phyloP scores from a whole-genome alignment of 2,797 vertebrate species.

The Serranus cabrilla region DNA sequence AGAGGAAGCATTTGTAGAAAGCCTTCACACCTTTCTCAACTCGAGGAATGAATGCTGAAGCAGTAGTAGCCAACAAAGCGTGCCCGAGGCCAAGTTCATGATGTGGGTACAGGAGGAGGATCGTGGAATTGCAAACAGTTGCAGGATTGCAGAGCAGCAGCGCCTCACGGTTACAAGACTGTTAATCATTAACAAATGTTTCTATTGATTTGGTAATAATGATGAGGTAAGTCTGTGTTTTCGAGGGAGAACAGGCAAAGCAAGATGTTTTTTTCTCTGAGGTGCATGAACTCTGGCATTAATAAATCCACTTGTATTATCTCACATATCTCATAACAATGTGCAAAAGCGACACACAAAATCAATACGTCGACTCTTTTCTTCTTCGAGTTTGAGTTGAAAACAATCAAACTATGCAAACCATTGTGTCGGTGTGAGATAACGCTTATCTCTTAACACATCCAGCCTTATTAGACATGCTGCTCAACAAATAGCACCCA shows the following conservation, averaged over 20 bases:
- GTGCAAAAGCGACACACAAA: conserved; percentile 11
- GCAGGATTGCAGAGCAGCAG: conserved; percentile 17
- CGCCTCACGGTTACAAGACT: neutral
- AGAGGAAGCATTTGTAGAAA: neutral
- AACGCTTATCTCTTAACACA: conserved; percentile 1
- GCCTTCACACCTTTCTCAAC: conserved; percentile 3
- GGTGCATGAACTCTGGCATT: neutral
- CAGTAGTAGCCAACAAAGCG: conserved; percentile 6
- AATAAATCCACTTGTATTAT: neutral
- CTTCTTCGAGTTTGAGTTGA: conserved; percentile 12
- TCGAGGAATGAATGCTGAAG: conserved; percentile 33
- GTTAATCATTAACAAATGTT: conserved; percentile 23
- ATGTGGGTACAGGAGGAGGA: conserved; percentile 20
- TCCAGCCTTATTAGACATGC: neutral
- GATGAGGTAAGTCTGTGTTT: neutral
- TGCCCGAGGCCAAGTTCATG: conserved; percentile 34
- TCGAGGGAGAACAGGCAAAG: neutral
- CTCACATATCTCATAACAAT: neutral
- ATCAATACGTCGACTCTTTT: conserved; percentile 20
- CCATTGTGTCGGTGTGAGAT: conserved; percentile 16
- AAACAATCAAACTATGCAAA: conserved; percentile 23
- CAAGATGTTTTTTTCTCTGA: neutral
- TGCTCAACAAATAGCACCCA: conserved; percentile 19
- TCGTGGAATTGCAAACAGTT: conserved; percentile 28
- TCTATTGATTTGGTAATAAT: conserved; percentile 26